Evolutionary conservation across 1,140 invertebrate species (phyloP).

Genomic region (Ips typographus): DNA sequence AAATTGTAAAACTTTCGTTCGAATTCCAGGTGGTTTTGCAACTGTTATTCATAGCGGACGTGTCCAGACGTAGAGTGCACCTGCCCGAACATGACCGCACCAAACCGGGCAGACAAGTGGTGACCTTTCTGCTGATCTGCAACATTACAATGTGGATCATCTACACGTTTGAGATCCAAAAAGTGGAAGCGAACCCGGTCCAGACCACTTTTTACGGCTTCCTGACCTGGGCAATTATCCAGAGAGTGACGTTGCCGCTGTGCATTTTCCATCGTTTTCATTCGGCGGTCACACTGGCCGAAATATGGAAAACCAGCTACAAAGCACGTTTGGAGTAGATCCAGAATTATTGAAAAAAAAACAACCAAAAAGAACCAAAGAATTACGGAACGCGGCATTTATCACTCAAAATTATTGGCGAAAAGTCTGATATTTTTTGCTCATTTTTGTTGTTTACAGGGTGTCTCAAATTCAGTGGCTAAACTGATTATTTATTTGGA

Average conservation of each 20-base stretch:
- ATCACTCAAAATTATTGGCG: too few species aligned
- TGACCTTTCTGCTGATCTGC: conserved; percentile 92
- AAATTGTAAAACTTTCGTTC: not conserved
- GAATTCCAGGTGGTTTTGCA: conserved; percentile 77
- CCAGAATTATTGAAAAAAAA: too few species aligned
- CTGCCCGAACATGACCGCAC: conserved; percentile 87
- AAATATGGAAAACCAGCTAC: conserved; percentile 98
- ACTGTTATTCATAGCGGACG: conserved; percentile 93
- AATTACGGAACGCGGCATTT: too few species aligned
- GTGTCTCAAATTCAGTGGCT: too few species aligned
- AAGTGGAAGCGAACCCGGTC: conserved; percentile 87
- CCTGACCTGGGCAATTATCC: conserved; percentile 91
- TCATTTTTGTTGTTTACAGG: too few species aligned
- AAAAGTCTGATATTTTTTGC: too few species aligned
- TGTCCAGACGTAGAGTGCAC: conserved; percentile 85
- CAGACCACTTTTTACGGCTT: conserved; percentile 93
- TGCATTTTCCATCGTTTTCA: conserved; percentile 98
- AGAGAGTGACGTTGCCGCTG: conserved; percentile 88
- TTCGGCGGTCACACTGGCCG: conserved; percentile 93
- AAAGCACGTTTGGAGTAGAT: conserved; percentile 79
- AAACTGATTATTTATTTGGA: too few species aligned
- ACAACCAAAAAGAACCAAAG: too few species aligned
- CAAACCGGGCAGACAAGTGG: conserved; percentile 92
- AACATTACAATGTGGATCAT: conserved; percentile 95
- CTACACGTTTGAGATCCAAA: conserved; percentile 94